Evolutionary conservation across 1,140 invertebrate genomes (phyloP).

Genomic region (Phenacoccus solenopsis): DNA sequence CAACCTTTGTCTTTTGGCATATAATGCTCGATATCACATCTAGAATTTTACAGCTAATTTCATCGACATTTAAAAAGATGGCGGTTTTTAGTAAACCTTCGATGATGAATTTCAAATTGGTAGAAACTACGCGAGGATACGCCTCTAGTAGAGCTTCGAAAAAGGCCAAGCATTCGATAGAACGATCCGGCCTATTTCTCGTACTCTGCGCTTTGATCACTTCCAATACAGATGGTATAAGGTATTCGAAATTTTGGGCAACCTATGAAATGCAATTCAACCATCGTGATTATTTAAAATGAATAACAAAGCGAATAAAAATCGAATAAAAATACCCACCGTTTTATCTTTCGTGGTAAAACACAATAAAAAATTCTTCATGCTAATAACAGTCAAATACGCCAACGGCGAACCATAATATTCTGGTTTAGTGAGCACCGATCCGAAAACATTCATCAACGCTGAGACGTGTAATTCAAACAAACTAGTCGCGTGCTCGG

Average conservation of each 20-base stretch:
- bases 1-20: not conserved
- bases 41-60: not conserved
- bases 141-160: not conserved
- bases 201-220: not conserved
- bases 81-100: not conserved
- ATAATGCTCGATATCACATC: not conserved
- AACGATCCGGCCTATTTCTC: not conserved
- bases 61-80: not conserved
- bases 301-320: not conserved
- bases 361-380: not conserved
- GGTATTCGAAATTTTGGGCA: conserved; percentile 1
- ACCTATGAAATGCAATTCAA: not conserved
- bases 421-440: not conserved
- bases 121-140: not conserved
- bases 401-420: not conserved
- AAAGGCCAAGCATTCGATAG: not conserved
- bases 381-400: not conserved
- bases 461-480: not conserved
- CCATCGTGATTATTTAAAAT: not conserved
- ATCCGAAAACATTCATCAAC: not conserved
- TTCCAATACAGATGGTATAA: not conserved
- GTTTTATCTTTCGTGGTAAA: not conserved
- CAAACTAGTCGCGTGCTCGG: not conserved
- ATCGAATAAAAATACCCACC: not conserved
- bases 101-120: not conserved